A percentile compares a stretch with the other conserved stretches of the same genome.
These are phyloP conservation scores for Lepus timidus DNA, from an alignment of 2,113 vertebrate genomes.

Conservation along the genomic window DNA sequence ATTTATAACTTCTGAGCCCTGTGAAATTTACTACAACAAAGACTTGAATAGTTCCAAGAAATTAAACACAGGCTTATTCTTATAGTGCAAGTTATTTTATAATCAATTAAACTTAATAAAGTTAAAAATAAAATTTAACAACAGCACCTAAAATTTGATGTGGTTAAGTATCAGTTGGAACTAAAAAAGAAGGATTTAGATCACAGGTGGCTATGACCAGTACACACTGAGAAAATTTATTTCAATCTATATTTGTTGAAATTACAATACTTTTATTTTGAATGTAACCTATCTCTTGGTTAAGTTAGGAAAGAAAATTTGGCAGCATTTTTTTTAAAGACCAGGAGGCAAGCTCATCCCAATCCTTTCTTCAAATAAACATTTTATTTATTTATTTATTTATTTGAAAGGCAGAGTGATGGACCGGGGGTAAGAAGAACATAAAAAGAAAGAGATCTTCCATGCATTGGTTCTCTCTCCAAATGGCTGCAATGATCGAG, in stretches of 20 bases:
- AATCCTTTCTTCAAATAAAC: not conserved
- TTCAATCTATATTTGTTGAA: not conserved
- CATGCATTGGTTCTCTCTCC: no score
- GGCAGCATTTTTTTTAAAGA: not conserved
- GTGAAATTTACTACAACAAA: conserved; percentile 83
- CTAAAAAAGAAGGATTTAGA: conserved; percentile 34
- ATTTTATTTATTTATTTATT: no score
- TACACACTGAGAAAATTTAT: not conserved
- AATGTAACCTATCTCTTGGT: conserved; percentile 7
- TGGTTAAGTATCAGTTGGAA: conserved; percentile 69
- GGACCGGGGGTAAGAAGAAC: no score
- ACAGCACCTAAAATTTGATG: conserved; percentile 76
- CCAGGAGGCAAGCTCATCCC: not conserved
- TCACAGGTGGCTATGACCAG: conserved; percentile 2
- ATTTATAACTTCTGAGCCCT: conserved; percentile 82
- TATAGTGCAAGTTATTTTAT: conserved; percentile 77
- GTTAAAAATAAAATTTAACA: conserved; percentile 78
- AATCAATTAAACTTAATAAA: conserved; percentile 86
- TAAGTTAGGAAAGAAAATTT: not conserved
- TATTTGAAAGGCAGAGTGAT: no score
- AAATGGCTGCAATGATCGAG: no score
- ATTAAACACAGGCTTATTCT: conserved; percentile 81
- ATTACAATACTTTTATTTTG: not conserved
- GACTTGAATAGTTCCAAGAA: conserved; percentile 77
- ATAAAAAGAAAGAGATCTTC: no score